Evolutionary conservation across 2,113 vertebrate genomes (phyloP).

Genomic region (Bombycilla garrulus): DNA sequence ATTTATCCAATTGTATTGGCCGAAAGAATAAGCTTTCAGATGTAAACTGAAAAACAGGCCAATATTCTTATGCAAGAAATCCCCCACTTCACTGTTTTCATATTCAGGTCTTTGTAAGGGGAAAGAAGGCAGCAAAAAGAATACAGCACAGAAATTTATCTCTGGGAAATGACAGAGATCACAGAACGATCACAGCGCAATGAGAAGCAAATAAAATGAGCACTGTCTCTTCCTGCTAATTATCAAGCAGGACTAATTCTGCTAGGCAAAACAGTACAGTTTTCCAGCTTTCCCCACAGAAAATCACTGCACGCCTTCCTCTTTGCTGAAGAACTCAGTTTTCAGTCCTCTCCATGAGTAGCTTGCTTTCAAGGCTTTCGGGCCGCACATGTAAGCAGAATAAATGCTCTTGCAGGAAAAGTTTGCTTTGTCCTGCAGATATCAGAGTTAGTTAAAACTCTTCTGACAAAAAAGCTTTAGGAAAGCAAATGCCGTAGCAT

Average conservation of each 20-base stretch:
- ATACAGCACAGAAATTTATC: background rate
- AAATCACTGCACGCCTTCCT: background rate
- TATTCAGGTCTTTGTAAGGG: background rate
- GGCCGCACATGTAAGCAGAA: background rate
- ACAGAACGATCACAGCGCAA: accelerated
- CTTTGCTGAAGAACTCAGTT: background rate
- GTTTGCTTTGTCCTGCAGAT: background rate
- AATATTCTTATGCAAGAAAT: background rate
- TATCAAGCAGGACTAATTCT: background rate
- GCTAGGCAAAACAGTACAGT: background rate
- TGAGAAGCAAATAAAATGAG: background rate
- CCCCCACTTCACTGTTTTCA: background rate
- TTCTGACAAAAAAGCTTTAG: background rate
- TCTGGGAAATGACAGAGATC: background rate
- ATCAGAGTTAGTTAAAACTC: background rate
- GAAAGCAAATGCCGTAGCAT: background rate
- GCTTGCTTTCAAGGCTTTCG: background rate
- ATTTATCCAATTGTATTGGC: background rate
- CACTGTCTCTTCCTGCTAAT: too few species aligned
- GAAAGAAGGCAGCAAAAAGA: background rate
- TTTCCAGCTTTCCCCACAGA: background rate
- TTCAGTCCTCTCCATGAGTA: background rate
- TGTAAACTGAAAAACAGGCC: background rate
- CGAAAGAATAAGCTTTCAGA: background rate
- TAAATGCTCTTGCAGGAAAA: background rate